Evolutionary conservation across 2,113 vertebrate genomes (phyloP).

Genomic region (Trinectes maculatus): DNA sequence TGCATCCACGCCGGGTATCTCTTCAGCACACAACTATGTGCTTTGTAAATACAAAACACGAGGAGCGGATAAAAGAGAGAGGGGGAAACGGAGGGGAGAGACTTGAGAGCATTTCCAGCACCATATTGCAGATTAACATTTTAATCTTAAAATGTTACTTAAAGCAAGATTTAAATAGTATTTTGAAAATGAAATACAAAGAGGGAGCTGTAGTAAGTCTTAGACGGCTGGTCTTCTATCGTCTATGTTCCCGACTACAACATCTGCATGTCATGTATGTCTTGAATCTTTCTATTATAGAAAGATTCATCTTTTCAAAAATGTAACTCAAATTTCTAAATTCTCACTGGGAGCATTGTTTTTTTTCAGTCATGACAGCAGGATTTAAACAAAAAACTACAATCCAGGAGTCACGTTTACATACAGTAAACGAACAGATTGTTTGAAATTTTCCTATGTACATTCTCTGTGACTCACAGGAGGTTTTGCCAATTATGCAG

Average conservation of each 20-base stretch:
- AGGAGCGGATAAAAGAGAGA: constrained; percentile 55
- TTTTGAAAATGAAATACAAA: constrained; percentile 13
- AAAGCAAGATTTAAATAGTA: constrained; percentile 14
- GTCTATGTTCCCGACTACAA: too few species aligned
- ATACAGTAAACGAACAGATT: constrained; percentile 34
- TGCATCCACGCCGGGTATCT: constrained; percentile 77
- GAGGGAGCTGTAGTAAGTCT: too few species aligned
- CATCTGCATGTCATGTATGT: too few species aligned
- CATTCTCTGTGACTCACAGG: constrained; percentile 18
- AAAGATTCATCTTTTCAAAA: not conserved
- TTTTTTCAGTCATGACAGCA: not conserved
- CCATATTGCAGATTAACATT: not conserved
- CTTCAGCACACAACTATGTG: constrained; percentile 66
- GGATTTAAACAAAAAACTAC: constrained; percentile 13
- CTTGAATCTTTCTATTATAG: too few species aligned
- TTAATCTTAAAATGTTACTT: constrained; percentile 21
- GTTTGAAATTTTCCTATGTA: constrained; percentile 15
- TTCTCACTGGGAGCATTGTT: not conserved
- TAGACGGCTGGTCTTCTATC: too few species aligned
- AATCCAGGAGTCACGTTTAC: constrained; percentile 27
- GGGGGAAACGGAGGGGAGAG: constrained; percentile 9
- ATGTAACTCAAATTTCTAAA: too few species aligned
- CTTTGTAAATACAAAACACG: constrained; percentile 74
- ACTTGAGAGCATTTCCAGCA: constrained; percentile 49
- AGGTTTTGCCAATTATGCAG: constrained; percentile 57